A percentile compares a stretch with the other conserved stretches of the same genome.
Evolutionary conservation across 2,888 invertebrate genomes (phyloP).

Genomic region (Acanthosepion pharaonis): DNA sequence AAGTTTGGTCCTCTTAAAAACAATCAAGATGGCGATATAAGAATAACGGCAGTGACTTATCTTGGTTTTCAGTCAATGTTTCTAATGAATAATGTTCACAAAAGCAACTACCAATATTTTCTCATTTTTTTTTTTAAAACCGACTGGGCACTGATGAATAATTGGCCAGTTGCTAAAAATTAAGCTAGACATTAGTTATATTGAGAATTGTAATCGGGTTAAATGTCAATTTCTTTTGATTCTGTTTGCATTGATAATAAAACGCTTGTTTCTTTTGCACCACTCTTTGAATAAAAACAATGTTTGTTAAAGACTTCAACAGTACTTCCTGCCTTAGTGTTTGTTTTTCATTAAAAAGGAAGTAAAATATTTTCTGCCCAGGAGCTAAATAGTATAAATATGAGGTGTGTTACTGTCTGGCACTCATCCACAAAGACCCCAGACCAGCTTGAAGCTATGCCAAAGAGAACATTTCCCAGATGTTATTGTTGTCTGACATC

Average conservation of each 20-base stretch:
- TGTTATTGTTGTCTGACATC: background rate
- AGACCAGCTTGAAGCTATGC: background rate
- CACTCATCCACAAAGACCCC: background rate
- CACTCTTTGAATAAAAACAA: background rate
- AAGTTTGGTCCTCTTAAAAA: no score
- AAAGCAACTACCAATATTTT: no score
- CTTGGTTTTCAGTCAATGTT: no score
- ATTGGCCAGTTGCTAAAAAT: background rate
- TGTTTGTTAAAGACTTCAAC: background rate
- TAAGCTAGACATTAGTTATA: background rate
- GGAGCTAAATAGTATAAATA: background rate
- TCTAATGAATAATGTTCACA: no score
- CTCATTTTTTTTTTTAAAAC: background rate
- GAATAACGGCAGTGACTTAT: no score
- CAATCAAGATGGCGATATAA: no score
- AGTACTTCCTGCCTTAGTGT: background rate
- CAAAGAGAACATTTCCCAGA: background rate
- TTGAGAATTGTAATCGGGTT: background rate
- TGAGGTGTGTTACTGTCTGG: background rate
- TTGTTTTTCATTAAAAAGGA: slow-evolving; percentile 33
- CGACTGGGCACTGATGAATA: background rate
- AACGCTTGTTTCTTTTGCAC: background rate
- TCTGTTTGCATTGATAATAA: slow-evolving; percentile 20
- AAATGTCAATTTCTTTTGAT: background rate
- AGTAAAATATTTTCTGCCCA: background rate